phyloP scores from a whole-genome alignment of 2,797 vertebrate species.

The Pseudopleuronectes americanus region DNA sequence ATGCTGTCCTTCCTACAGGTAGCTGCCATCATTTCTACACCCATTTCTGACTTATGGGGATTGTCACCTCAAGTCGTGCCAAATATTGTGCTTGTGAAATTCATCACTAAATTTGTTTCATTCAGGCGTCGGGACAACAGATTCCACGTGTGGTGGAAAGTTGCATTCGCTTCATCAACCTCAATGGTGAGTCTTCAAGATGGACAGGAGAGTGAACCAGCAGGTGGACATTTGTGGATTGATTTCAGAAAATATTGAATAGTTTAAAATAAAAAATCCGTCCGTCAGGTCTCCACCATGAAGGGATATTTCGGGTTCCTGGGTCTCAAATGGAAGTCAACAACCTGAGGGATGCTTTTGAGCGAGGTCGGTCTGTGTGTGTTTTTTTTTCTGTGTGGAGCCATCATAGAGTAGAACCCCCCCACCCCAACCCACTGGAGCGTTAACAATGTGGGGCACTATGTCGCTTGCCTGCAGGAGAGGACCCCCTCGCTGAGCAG shows the following conservation, averaged over 20 bases:
- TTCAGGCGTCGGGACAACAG: constrained; percentile 86
- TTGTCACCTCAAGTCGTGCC: neutral
- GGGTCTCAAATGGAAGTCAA: constrained; percentile 88
- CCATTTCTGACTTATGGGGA: neutral
- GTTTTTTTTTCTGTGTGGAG: neutral
- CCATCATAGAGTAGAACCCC: no score
- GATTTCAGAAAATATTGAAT: no score
- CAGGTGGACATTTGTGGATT: neutral
- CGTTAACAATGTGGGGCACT: constrained; percentile 71
- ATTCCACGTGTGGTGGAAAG: constrained; percentile 91
- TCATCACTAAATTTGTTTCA: neutral
- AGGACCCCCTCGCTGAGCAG: constrained; percentile 85
- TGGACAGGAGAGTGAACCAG: neutral
- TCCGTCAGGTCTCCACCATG: constrained; percentile 89
- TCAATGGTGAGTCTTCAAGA: constrained; percentile 83
- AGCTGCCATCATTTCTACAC: constrained; percentile 4
- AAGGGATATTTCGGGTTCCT: constrained; percentile 91
- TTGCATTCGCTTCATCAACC: constrained; percentile 90
- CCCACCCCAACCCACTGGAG: constrained; percentile 1
- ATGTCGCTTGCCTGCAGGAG: constrained; percentile 79
- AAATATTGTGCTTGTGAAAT: neutral
- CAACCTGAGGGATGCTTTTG: constrained; percentile 88
- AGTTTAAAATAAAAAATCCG: neutral
- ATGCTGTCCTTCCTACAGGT: constrained; percentile 90
- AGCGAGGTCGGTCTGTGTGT: constrained; percentile 81